Evolutionary conservation across 2,797 vertebrate genomes (phyloP).

Genomic region (Chiloscyllium punctatum): DNA sequence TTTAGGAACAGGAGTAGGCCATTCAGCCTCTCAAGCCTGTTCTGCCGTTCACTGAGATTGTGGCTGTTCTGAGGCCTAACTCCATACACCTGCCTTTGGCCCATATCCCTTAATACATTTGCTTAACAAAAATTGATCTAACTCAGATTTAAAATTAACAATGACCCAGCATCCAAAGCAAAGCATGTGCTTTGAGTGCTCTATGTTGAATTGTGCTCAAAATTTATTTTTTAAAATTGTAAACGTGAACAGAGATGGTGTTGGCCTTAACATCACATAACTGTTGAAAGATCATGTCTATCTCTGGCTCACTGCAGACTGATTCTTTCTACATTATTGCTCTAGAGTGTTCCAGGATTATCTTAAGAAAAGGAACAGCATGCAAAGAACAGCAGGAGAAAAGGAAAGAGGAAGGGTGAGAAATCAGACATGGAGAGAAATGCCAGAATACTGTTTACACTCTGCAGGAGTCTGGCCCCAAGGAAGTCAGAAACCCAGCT

Average conservation of each 20-base stretch:
- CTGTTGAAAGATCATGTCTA: not conserved
- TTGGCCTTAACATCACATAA: not conserved
- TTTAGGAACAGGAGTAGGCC: too few species aligned
- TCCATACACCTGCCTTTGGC: too few species aligned
- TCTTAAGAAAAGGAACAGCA: not conserved
- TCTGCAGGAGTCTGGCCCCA: not conserved
- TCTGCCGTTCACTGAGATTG: too few species aligned
- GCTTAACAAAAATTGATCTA: too few species aligned
- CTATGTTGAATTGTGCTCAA: not conserved
- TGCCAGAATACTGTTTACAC: not conserved
- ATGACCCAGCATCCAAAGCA: not conserved
- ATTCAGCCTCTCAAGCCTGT: too few species aligned
- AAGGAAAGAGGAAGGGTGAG: conserved; percentile 12
- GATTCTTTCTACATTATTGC: not conserved
- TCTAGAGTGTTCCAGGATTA: not conserved
- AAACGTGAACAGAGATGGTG: not conserved
- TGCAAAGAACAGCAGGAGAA: not conserved
- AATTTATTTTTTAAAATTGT: not conserved
- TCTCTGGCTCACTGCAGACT: not conserved
- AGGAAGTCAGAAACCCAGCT: not conserved
- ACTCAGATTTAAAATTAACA: too few species aligned
- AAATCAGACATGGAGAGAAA: not conserved
- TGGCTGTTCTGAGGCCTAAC: too few species aligned
- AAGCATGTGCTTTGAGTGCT: not conserved
- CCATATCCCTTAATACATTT: too few species aligned